Percentiles rank a stretch among this genome's conserved stretches.
Conservation (phyloP, 2,888 invertebrate genomes). For the Ligdia adustata region DNA sequence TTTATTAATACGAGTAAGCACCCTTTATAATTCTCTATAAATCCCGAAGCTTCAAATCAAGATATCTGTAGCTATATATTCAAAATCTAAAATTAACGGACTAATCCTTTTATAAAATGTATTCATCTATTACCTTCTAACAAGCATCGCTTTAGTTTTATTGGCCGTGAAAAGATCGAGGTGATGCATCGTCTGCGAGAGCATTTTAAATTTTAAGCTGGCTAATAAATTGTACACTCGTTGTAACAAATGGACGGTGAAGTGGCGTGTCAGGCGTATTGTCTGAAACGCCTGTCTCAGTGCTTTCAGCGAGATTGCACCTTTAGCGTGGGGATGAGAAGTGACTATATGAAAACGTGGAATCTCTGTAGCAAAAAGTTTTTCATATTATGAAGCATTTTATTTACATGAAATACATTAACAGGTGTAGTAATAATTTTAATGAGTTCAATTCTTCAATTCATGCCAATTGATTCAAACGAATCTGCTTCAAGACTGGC, state of each 20-base stretch:
- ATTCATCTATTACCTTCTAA: conserved; percentile 14
- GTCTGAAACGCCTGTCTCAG: conserved; percentile 28
- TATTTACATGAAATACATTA: no score
- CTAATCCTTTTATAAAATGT: conserved; percentile 11
- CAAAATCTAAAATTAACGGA: no score
- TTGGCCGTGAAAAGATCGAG: conserved; percentile 18
- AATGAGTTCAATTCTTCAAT: no score
- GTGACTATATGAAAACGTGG: background rate
- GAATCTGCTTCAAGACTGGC: no score
- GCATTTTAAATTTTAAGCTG: conserved; percentile 31
- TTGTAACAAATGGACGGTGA: conserved; percentile 44
- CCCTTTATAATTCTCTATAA: no score
- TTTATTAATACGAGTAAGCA: no score
- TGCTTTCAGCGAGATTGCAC: conserved; percentile 50
- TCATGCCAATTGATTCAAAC: no score
- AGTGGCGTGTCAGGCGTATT: conserved; percentile 40
- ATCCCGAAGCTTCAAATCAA: no score
- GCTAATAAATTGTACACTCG: conserved; percentile 33
- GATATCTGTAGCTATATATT: no score
- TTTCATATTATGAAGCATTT: no score
- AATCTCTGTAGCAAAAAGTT: no score
- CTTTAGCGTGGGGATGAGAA: conserved; percentile 12
- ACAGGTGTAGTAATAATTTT: no score
- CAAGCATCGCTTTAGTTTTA: conserved; percentile 15
- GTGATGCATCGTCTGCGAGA: conserved; percentile 31